phyloP scores from a whole-genome alignment of 2,797 vertebrate species.

The Pogonophryne albipinna region DNA sequence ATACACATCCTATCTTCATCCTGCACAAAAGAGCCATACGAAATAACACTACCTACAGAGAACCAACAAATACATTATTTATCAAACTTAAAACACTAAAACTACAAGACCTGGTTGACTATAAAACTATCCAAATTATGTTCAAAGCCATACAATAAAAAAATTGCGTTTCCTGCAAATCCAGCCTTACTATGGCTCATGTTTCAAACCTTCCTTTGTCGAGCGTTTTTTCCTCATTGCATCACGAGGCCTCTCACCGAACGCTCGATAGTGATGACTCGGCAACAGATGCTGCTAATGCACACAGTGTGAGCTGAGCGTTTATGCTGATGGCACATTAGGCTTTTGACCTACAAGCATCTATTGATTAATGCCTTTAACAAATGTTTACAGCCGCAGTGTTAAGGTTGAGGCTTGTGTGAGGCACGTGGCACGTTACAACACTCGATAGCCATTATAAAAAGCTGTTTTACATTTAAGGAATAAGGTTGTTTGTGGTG shows the following conservation, averaged over 20 bases:
- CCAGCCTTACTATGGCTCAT: conserved; percentile 48
- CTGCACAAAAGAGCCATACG: too few relatives aligned
- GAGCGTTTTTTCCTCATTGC: conserved; percentile 11
- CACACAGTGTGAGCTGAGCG: conserved; percentile 56
- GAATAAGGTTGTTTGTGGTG: not conserved
- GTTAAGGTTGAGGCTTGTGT: conserved; percentile 18
- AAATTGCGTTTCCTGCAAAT: conserved; percentile 16
- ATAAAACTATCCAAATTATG: too few relatives aligned
- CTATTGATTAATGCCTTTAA: conserved; percentile 56
- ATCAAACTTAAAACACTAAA: too few relatives aligned
- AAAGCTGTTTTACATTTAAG: not conserved
- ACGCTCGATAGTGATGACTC: conserved; percentile 60
- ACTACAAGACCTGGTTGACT: too few relatives aligned
- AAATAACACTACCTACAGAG: too few relatives aligned
- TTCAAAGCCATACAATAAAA: too few relatives aligned
- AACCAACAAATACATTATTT: too few relatives aligned
- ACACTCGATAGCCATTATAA: conserved; percentile 3
- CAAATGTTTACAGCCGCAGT: conserved; percentile 38
- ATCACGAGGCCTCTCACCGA: conserved; percentile 24
- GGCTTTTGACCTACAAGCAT: conserved; percentile 50
- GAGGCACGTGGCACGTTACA: not conserved
- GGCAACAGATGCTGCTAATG: conserved; percentile 55
- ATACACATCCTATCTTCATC: too few relatives aligned
- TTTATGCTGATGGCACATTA: conserved; percentile 64
- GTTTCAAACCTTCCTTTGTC: conserved; percentile 23